These are phyloP conservation scores for Dendrocopos noguchii DNA, from an alignment of 2,113 vertebrate genomes.

Conservation along the genomic window DNA sequence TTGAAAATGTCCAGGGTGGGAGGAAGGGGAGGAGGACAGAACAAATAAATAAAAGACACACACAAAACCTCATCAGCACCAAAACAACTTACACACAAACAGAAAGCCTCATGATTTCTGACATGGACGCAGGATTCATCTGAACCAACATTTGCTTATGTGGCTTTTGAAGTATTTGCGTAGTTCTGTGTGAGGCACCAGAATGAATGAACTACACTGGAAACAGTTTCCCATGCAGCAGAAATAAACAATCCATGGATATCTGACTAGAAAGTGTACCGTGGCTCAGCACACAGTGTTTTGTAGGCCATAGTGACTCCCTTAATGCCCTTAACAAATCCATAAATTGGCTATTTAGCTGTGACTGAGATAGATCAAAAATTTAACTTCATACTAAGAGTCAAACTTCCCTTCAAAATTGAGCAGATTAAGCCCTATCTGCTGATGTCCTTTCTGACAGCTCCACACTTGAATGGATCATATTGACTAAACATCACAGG, in stretches of 20 bases:
- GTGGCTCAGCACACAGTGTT: not conserved
- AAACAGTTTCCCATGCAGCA: not conserved
- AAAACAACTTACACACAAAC: not conserved
- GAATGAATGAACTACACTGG: not conserved
- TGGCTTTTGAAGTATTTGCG: conserved; percentile 14
- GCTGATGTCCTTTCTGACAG: conserved; percentile 1
- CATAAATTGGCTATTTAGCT: conserved; percentile 55
- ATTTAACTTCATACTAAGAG: conserved; percentile 26
- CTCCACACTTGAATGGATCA: conserved; percentile 67
- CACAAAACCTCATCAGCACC: no score
- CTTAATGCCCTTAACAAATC: conserved; percentile 61
- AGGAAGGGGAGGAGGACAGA: no score
- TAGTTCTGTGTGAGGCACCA: not conserved
- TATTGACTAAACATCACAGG: conserved; percentile 67
- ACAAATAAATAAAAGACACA: no score
- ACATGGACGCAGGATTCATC: not conserved
- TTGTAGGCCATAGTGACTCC: conserved; percentile 38
- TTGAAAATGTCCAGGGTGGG: not conserved
- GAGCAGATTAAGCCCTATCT: conserved; percentile 57
- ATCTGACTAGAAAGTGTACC: not conserved
- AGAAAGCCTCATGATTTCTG: not conserved
- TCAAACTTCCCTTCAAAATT: conserved; percentile 45
- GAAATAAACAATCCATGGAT: not conserved
- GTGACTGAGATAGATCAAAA: conserved; percentile 42
- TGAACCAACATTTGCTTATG: not conserved